Percentiles rank a stretch among this genome's conserved stretches.
phyloP scores from a whole-genome alignment of 1,140 invertebrate genomes.

The Paralvinella palmiformis region DNA sequence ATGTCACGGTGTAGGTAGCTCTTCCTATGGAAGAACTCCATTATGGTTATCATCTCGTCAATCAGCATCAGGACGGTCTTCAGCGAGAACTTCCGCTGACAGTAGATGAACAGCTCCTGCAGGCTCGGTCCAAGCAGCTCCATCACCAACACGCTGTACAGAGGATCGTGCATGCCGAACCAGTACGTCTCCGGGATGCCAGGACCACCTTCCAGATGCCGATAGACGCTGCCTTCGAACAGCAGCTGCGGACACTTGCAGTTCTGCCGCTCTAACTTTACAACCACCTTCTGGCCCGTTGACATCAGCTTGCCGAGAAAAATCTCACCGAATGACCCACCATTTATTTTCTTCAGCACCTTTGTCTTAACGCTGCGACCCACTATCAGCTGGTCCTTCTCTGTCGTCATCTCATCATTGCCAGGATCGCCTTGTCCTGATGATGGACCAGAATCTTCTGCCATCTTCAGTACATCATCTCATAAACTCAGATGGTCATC shows the following conservation, averaged over 20 bases:
- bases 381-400: conserved; percentile 2
- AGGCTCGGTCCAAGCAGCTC: conserved; percentile 28
- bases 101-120: conserved; percentile 25
- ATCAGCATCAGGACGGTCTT: conserved; percentile 70
- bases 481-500: too few species aligned
- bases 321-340: conserved; percentile 20
- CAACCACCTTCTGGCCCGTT: conserved; percentile 11
- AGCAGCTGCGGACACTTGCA: conserved; percentile 10
- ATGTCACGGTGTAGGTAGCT: conserved; percentile 28
- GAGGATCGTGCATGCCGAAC: conserved; percentile 16
- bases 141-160: conserved; percentile 25
- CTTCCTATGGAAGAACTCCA: conserved; percentile 70
- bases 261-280: conserved; percentile 19
- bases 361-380: conserved; percentile 9
- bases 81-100: conserved; percentile 26
- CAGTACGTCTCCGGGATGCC: conserved; percentile 13
- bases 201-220: conserved; percentile 9
- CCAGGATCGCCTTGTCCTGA: too few species aligned
- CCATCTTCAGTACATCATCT: too few species aligned
- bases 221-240: conserved; percentile 22
- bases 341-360: conserved; percentile 10
- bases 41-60: conserved; percentile 76
- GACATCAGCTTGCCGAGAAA: conserved; percentile 13
- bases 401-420: not conserved
- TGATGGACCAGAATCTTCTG: too few species aligned